A percentile compares a stretch with the other conserved stretches of the same genome.
Conservation (phyloP, 2,888 invertebrate species). For the Chymomyza amoena region DNA sequence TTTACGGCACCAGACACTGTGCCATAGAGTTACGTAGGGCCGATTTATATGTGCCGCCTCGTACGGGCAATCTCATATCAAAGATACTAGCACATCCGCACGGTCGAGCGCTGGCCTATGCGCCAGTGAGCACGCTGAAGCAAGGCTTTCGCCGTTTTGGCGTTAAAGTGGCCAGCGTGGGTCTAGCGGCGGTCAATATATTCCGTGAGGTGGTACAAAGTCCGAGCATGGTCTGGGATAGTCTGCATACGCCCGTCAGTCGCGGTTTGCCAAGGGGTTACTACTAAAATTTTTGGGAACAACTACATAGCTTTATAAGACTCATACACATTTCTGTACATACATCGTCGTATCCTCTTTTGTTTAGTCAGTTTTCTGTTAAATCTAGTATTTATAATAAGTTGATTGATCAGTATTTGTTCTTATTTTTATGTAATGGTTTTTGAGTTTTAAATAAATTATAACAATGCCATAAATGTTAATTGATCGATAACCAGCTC, state of each 20-base stretch:
- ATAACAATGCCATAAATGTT: background rate
- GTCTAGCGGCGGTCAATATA: slow-evolving; percentile 74
- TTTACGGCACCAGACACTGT: slow-evolving; percentile 62
- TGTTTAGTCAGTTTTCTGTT: background rate
- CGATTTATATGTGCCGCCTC: slow-evolving; percentile 75
- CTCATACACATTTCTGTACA: background rate
- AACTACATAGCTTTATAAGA: slow-evolving; percentile 3
- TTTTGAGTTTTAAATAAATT: slow-evolving; percentile 2
- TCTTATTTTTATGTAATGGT: background rate
- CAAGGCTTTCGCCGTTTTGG: slow-evolving; percentile 70
- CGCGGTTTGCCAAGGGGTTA: slow-evolving; percentile 56
- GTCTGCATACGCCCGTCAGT: slow-evolving; percentile 59
- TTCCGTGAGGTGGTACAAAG: slow-evolving; percentile 73
- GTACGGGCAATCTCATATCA: slow-evolving; percentile 71
- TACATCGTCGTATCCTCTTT: background rate
- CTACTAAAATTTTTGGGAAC: slow-evolving; percentile 39
- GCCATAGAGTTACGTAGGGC: slow-evolving; percentile 70
- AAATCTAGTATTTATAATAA: background rate
- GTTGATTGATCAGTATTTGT: background rate
- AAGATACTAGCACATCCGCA: slow-evolving; percentile 67
- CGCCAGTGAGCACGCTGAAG: slow-evolving; percentile 35
- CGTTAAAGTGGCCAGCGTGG: slow-evolving; percentile 76
- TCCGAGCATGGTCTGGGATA: slow-evolving; percentile 63
- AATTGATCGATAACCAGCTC: background rate
- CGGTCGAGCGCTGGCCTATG: slow-evolving; percentile 45